A percentile compares a stretch with the other conserved stretches of the same genome.
phyloP scores from a whole-genome alignment of 2,888 invertebrate species.

The Acrocyrtus sp. region DNA sequence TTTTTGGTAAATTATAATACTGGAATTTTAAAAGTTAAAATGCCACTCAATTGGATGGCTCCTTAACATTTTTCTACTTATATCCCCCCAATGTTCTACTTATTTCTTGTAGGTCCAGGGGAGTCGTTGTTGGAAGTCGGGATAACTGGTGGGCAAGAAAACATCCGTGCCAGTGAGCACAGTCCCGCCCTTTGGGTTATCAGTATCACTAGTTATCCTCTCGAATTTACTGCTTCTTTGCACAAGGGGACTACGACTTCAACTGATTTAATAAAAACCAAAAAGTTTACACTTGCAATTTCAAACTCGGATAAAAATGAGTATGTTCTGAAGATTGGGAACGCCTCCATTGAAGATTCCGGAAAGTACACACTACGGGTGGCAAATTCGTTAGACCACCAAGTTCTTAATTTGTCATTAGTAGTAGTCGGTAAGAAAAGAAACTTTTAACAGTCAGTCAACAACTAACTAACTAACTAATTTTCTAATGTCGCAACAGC shows the following conservation, averaged over 20 bases:
- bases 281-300: no score
- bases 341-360: background rate
- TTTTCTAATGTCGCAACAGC: no score
- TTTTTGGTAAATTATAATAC: no score
- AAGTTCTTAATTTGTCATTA: background rate
- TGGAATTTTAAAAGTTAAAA: background rate
- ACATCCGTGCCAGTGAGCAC: conserved; percentile 50
- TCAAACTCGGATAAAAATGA: no score
- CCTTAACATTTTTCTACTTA: background rate
- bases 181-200: conserved; percentile 62
- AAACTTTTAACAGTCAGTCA: conserved; percentile 13
- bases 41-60: background rate
- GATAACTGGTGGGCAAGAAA: conserved; percentile 52
- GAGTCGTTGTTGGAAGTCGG: conserved; percentile 60
- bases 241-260: background rate
- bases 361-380: background rate
- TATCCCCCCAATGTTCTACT: no score
- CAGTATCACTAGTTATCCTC: conserved; percentile 61
- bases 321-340: no score
- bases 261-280: background rate
- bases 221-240: conserved; percentile 34
- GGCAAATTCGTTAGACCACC: background rate
- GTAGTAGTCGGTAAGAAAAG: background rate
- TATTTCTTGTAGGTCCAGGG: conserved; percentile 20
- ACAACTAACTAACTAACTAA: no score